These are phyloP conservation scores for Andricus quercusramuli DNA, from an alignment of 2,888 invertebrate genomes.

Conservation along the genomic window DNA sequence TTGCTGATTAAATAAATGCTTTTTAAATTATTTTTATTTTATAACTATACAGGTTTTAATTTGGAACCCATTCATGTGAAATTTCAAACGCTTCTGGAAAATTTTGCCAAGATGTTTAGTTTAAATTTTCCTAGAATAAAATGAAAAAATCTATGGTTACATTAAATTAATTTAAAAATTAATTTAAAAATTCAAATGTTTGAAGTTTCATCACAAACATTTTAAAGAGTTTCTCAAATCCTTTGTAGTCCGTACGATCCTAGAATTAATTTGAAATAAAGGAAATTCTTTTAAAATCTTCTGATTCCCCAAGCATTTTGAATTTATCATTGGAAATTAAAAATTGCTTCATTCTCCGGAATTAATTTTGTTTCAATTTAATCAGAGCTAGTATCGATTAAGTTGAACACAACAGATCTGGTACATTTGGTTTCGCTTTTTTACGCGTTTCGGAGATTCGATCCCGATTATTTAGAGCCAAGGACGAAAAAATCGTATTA, in stretches of 20 bases:
- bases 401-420: too few species aligned
- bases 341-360: neutral
- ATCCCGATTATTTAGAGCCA: too few species aligned
- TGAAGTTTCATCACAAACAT: neutral
- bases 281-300: neutral
- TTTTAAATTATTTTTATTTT: neutral
- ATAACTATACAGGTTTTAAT: neutral
- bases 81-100: neutral
- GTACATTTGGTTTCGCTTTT: too few species aligned
- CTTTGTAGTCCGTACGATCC: neutral
- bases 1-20: conserved; percentile 8
- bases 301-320: neutral
- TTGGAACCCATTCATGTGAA: neutral
- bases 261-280: neutral
- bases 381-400: too few species aligned
- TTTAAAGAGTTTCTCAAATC: neutral
- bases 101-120: neutral
- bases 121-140: neutral
- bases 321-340: neutral
- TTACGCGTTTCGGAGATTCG: too few species aligned
- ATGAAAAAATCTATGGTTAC: neutral
- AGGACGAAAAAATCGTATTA: too few species aligned
- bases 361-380: neutral
- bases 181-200: neutral
- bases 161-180: neutral